Conservation (phyloP, 2,888 invertebrate genomes). For the Caenorhabditis sinica region DNA sequence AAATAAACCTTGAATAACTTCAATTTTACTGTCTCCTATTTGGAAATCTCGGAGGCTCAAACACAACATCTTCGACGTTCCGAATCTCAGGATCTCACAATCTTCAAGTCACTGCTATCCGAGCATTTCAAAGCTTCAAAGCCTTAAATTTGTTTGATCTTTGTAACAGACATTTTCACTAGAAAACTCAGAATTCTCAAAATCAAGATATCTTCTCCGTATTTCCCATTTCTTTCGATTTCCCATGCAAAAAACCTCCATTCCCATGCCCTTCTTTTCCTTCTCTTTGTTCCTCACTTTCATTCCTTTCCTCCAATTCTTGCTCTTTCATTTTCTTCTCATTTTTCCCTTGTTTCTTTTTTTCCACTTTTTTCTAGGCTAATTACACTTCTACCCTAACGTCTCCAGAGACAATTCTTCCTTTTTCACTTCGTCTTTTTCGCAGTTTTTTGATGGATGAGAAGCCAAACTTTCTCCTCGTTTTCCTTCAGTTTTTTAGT, state of each 20-base stretch:
- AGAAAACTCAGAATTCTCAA: background rate
- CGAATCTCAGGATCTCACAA: no score
- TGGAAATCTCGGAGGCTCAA: no score
- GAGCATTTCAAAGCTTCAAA: background rate
- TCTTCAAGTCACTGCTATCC: no score
- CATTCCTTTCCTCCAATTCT: background rate
- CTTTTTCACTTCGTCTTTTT: background rate
- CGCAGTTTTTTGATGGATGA: slow-evolving; percentile 53
- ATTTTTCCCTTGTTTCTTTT: slow-evolving; percentile 25
- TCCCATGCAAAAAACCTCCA: background rate
- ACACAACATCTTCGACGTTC: no score
- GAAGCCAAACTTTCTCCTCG: slow-evolving; percentile 25
- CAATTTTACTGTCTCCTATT: no score
- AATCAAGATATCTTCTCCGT: background rate
- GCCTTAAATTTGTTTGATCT: background rate
- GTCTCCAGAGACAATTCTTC: slow-evolving; percentile 35
- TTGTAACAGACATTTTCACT: background rate
- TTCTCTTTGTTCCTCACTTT: slow-evolving; percentile 31
- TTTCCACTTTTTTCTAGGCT: slow-evolving; percentile 8
- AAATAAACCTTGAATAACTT: no score
- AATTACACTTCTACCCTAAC: slow-evolving; percentile 34
- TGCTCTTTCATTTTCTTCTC: slow-evolving; percentile 20
- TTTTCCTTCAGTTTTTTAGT: background rate
- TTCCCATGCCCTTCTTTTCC: slow-evolving; percentile 27
- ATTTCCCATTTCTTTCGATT: background rate